phyloP scores from a whole-genome alignment of 2,113 vertebrate species.

The Epinephelus fuscoguttatus region DNA sequence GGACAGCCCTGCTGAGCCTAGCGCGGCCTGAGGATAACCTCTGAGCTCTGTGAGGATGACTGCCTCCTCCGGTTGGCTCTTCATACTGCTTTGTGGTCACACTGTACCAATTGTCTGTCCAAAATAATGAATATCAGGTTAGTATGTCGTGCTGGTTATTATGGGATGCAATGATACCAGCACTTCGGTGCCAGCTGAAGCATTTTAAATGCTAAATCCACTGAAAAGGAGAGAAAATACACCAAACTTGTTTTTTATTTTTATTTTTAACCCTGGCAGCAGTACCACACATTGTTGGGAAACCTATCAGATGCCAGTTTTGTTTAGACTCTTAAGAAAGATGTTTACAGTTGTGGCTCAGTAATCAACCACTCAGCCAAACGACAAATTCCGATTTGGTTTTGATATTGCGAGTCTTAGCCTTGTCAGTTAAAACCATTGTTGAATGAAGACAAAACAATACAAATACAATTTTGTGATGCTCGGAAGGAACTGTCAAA shows the following conservation, averaged over 20 bases:
- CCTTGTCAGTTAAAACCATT: conserved; percentile 21
- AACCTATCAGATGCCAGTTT: conserved; percentile 26
- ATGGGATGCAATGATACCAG: not conserved
- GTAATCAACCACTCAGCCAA: not conserved
- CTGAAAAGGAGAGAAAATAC: conserved; percentile 9
- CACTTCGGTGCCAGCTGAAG: not conserved
- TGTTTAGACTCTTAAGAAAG: conserved; percentile 7
- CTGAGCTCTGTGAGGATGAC: conserved; percentile 40
- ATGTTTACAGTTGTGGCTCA: conserved; percentile 49
- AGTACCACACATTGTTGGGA: not conserved
- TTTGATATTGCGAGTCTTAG: conserved; percentile 9
- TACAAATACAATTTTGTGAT: conserved; percentile 29
- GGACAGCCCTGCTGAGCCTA: conserved; percentile 83
- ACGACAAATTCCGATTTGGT: conserved; percentile 20
- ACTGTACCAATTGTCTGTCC: conserved; percentile 53
- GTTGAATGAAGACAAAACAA: conserved; percentile 49
- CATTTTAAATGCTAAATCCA: conserved; percentile 6
- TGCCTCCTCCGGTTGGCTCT: conserved; percentile 21
- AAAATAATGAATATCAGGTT: conserved; percentile 26
- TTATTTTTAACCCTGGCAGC: not conserved
- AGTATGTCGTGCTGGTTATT: conserved; percentile 4
- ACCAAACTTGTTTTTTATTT: not conserved
- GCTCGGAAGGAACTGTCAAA: conserved; percentile 29
- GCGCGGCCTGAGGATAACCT: conserved; percentile 53
- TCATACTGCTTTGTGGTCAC: conserved; percentile 26